Percentiles rank a stretch among this genome's conserved stretches.
Conservation (phyloP, 2,113 vertebrate species). For the Nestor notabilis region DNA sequence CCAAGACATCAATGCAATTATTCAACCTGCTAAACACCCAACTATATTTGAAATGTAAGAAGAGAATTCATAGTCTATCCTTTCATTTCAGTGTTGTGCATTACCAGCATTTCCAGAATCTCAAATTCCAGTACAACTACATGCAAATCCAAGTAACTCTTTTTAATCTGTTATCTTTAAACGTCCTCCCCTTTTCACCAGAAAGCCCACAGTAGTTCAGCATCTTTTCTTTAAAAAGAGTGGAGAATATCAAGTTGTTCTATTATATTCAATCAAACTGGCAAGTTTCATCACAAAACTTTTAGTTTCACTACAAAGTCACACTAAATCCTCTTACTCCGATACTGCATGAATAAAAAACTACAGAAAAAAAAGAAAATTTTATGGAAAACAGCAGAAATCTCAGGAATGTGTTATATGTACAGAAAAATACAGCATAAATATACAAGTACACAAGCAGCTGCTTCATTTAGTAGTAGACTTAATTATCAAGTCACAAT, state of each 20-base stretch:
- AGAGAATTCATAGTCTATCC: neutral
- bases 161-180: neutral
- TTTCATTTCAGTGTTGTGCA: neutral
- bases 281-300: neutral
- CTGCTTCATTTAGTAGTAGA: neutral
- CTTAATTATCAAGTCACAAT: neutral
- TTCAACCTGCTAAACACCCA: neutral
- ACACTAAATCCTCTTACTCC: neutral
- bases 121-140: neutral
- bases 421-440: neutral
- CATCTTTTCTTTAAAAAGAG: neutral
- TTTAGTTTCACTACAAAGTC: neutral
- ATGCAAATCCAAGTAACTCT: neutral
- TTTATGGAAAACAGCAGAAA: neutral
- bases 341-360: neutral
- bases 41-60: neutral
- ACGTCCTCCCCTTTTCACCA: neutral
- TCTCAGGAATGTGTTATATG: neutral
- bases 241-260: neutral
- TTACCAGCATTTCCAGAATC: neutral
- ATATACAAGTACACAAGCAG: neutral
- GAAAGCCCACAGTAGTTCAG: neutral
- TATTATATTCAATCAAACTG: neutral
- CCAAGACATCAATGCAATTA: neutral
- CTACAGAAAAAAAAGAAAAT: neutral